Evolutionary conservation across 2,113 vertebrate genomes (phyloP), one percentile per base, ranked within the genome.

Genomic region (Cynoglossus semilaevis): DNA sequence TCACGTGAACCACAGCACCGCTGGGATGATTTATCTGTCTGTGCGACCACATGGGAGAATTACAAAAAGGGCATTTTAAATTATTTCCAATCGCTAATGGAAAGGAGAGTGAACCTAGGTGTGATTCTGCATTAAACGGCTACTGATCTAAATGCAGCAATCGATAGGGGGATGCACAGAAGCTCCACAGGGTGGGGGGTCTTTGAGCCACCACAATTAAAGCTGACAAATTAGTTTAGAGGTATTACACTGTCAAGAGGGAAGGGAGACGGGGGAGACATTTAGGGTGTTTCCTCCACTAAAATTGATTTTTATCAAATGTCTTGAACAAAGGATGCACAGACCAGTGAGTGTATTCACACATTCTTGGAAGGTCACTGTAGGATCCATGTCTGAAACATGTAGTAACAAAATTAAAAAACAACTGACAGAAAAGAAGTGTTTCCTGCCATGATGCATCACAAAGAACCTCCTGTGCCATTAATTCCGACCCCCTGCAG

Each of bases 61-160:
- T 65, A 72, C 19, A 55, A 42, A 11, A 49, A 49, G 38, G 53
- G 41, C 8, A 56, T 45, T 44, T 50, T 69, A 67, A 70, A 72
- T 77, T 54, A 2, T 51, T 56, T 43, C 22, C 60, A 49, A 58
- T 71, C 60, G 76, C 75, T 48, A 44, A 29, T 29, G 57, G 42
- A 17, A 14, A 49, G n/a, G 60, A 68, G 58, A 77, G 55, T 54
- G 52, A 70, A 52, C 15, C 70, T 17, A 77, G 64, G 74, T 76
- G 89, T 87, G 86, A 86, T 76, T 74, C 81, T 74, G 84, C 89
- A 90, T 90, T 85, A 77, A 88, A 87, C 50, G 52, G 8, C 68
- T 76, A 62, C 77, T 82, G 77, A 86, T 85, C 63, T 48, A 73
- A 85, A 88, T 64, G 80, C 82, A 85, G 52, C 50, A 54, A 88